Conservation (phyloP, 1,140 invertebrate species). For the Idris sp. region DNA sequence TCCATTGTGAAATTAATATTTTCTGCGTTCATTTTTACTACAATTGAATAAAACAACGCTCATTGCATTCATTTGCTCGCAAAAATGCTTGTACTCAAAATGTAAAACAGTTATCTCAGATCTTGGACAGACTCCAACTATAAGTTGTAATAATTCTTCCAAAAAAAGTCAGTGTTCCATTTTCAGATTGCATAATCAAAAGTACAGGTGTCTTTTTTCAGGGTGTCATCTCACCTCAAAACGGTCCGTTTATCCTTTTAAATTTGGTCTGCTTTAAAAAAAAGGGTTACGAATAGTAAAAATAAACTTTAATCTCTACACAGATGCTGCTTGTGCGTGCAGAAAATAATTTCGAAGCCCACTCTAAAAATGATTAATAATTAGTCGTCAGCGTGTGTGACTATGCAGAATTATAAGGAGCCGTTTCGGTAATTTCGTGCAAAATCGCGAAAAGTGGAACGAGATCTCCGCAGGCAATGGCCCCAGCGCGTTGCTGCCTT, state of each 20-base stretch:
- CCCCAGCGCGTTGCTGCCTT: slow-evolving; percentile 55
- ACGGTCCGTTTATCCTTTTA: slow-evolving; percentile 38
- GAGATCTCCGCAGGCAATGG: slow-evolving; percentile 61
- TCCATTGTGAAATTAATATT: slow-evolving; percentile 27
- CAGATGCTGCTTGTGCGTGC: slow-evolving; percentile 67
- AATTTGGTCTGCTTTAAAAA: slow-evolving; percentile 26
- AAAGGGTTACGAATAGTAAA: too few species aligned
- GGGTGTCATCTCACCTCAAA: slow-evolving; percentile 38
- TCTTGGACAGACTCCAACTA: too few species aligned
- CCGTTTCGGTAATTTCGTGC: slow-evolving; percentile 58
- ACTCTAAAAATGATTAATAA: slow-evolving; percentile 66
- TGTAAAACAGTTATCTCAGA: too few species aligned
- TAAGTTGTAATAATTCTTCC: too few species aligned
- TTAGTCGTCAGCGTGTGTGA: slow-evolving; percentile 55
- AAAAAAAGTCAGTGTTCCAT: too few species aligned
- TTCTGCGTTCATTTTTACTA: too few species aligned
- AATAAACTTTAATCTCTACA: too few species aligned
- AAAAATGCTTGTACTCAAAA: too few species aligned
- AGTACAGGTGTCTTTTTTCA: too few species aligned
- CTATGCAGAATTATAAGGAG: slow-evolving; percentile 39
- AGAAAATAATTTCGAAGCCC: slow-evolving; percentile 57
- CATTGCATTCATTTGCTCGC: too few species aligned
- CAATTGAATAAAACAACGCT: too few species aligned
- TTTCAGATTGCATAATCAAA: too few species aligned
- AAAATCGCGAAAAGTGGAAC: slow-evolving; percentile 64